phyloP scores from a whole-genome alignment of 2,888 invertebrate species.

The Xanthorhoe spadicearia region DNA sequence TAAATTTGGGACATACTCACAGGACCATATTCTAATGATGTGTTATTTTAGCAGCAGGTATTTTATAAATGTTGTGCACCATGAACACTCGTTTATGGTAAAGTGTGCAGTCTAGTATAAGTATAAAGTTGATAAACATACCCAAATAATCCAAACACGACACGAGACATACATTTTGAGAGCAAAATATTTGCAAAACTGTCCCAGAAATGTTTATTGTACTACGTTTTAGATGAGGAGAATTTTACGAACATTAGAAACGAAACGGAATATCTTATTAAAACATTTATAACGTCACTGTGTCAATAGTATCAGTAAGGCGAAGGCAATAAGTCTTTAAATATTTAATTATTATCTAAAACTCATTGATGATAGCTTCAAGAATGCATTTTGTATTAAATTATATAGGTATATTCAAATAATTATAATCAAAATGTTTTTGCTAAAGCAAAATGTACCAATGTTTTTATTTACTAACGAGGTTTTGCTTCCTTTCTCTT shows the following conservation, averaged over 20 bases:
- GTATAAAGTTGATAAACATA: background rate
- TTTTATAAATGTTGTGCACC: too few relatives aligned
- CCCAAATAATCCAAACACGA: background rate
- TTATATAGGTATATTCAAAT: too few relatives aligned
- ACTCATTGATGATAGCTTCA: too few relatives aligned
- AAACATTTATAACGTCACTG: background rate
- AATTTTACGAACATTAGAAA: background rate
- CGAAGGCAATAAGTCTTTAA: too few relatives aligned
- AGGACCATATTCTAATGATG: background rate
- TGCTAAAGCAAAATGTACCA: background rate
- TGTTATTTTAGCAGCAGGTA: too few relatives aligned
- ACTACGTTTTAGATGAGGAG: background rate
- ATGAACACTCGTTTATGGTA: too few relatives aligned
- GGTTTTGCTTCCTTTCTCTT: background rate
- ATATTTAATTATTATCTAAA: too few relatives aligned
- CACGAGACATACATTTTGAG: background rate
- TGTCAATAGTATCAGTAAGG: too few relatives aligned
- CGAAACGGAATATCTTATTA: background rate
- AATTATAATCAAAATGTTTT: background rate
- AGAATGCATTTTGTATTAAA: too few relatives aligned
- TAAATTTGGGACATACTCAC: background rate
- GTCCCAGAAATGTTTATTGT: background rate
- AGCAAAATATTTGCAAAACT: background rate
- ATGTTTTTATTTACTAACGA: conserved; percentile 1
- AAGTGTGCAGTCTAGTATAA: too few relatives aligned